Base-by-base conservation (phyloP, 2,888 invertebrate genomes). In the Imbricaverruca yamaguchii region DNA sequence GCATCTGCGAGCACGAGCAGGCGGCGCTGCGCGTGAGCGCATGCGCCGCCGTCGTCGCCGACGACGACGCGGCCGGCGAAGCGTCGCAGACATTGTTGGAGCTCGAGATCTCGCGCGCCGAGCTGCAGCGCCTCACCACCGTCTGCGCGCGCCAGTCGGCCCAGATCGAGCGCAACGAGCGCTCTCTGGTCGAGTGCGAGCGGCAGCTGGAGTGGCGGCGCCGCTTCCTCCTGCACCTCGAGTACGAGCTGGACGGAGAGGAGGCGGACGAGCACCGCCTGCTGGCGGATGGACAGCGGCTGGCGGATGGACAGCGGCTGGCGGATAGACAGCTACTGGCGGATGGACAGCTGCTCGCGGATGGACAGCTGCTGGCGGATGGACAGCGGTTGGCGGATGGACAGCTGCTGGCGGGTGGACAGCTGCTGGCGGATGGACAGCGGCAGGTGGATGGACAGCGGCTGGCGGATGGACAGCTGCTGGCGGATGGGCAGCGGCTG, bases 51-150 rank as follows among this genome's bases (percentile, higher is more conserved):
- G 53, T 10, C 13, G 13, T 8, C 10, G 11, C 18, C 74, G 74
- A 10, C 74, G 55, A 18, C 53, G 11, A 23, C 74, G 55, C 12
- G 23, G 55, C 7, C 21, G 74, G 11, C 18, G 74, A 55, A 1
- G 21, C 53, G 21, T 74, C 74, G 55, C 74, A 74, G 74, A 11
- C 74, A 8, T 21, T 74, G 53, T 55, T 74, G 12, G 79, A 79
- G 79, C 79, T 79, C 0, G 79, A 79, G 79, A 59, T 79, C n/a
- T 57, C 79, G 56, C 79, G 79, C 25, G 79, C 79, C 57, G 79
- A 79, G 57, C 57, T 79, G 79, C 57, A 79, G 25, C 79, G 79
- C 7, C 79, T 79, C 1, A 23, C 25, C 13, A 25, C 79, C 9
- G 57, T 79, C 12, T 56, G 79, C 56, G 23, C 56, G 25, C 56